A percentile compares a stretch with the other conserved stretches of the same genome.
phyloP scores from a whole-genome alignment of 2,888 invertebrate genomes.

The Boloria selene region DNA sequence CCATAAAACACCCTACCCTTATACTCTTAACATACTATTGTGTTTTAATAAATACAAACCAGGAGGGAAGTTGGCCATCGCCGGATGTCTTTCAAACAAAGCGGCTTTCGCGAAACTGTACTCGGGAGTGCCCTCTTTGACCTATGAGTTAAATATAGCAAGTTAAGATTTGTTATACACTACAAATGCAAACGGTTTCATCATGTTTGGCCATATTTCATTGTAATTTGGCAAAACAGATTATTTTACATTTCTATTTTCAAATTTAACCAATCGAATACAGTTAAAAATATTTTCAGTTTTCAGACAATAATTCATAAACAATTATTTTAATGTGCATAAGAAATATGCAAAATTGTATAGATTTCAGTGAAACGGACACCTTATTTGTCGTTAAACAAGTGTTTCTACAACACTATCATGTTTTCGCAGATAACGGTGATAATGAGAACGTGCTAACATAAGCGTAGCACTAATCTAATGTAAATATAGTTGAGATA shows the following conservation, averaged over 20 bases:
- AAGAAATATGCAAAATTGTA: too few relatives aligned
- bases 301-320: too few relatives aligned
- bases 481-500: slow-evolving; percentile 21
- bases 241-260: too few relatives aligned
- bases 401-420: slow-evolving; percentile 8
- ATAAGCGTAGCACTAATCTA: slow-evolving; percentile 20
- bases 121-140: slow-evolving; percentile 80
- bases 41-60: slow-evolving; percentile 60
- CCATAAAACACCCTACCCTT: too few relatives aligned
- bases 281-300: too few relatives aligned
- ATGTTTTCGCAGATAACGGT: slow-evolving; percentile 9
- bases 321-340: too few relatives aligned
- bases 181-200: too few relatives aligned
- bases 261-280: too few relatives aligned
- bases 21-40: too few relatives aligned
- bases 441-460: slow-evolving; percentile 25
- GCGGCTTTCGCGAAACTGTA: slow-evolving; percentile 83
- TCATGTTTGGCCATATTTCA: too few relatives aligned
- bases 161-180: background rate
- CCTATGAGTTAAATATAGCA: slow-evolving; percentile 56
- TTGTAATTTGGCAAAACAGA: too few relatives aligned
- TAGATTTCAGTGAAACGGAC: background rate
- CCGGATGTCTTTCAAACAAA: slow-evolving; percentile 87
- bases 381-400: slow-evolving; percentile 7
- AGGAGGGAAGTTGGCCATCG: slow-evolving; percentile 85